Evolutionary conservation across 2,113 vertebrate genomes (phyloP), one percentile per base, ranked within the genome.

Genomic region (Taurulus bubalis): DNA sequence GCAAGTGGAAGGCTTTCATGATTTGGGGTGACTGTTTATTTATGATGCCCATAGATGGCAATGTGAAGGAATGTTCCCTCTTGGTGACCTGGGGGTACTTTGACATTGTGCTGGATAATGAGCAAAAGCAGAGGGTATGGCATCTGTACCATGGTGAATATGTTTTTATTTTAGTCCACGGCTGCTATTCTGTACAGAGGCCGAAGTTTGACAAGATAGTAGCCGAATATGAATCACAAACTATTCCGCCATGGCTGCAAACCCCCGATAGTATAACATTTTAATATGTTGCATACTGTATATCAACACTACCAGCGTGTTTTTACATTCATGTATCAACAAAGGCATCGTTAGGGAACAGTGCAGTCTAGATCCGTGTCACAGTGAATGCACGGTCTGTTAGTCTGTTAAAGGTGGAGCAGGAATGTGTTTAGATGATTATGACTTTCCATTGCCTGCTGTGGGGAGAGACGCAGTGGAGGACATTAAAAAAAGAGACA

Each of bases 51-150:
- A 36, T 91, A 91, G 67, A 93, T 90, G 89, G 89, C 59, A 75
- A 87, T 81, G 87, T 87, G 82, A 79, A 90, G 87, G 87, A 90
- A 92, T 92, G 90, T 85, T 86, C 87, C 75, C 85, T 89, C 82
- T 87, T 65, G 47, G 80, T 90, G 86, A 87, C 79, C 82, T 79
- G 82, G 83, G 83, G 84, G 78, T 89, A 71, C 85, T 88, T 69
- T 91, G 87, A 90, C 91, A 90, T 91, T 87, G 83, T 75, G 68
- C 80, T 85, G 83, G 78, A 79, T 86, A 89, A 91, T 87, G 86
- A 91, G 82, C 80, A 85, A 86, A 71, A 87, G 76, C 90, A 89
- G 85, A 85, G 82, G 62, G 80, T 91, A 90, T 92, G 90, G 82
- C 92, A 91, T 90, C 81, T 86, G 78, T 88, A 78, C 90, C 89